Percentiles rank a stretch among this genome's conserved stretches.
These are phyloP conservation scores for Moxostoma hubbsi DNA, from an alignment of 2,797 vertebrate species.

Conservation along the genomic window DNA sequence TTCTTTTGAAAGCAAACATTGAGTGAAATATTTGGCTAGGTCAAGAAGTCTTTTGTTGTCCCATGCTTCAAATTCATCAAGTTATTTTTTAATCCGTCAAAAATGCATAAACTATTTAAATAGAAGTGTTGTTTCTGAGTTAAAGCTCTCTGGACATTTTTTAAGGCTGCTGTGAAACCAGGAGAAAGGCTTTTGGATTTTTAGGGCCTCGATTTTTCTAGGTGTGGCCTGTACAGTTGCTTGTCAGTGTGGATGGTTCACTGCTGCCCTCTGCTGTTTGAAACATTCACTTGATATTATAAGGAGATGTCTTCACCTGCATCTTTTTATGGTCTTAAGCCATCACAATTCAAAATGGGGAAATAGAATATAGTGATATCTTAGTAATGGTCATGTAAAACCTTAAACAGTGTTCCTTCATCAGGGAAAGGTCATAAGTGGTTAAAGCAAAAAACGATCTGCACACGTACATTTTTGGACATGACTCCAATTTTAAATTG, in stretches of 20 bases:
- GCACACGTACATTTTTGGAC: too few relatives aligned
- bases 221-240: constrained; percentile 35
- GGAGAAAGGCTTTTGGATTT: constrained; percentile 32
- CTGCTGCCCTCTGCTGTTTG: constrained; percentile 47
- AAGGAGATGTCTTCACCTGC: background rate
- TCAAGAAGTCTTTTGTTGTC: background rate
- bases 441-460: too few relatives aligned
- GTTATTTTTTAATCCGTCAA: background rate
- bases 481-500: too few relatives aligned
- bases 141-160: background rate
- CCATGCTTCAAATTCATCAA: too few relatives aligned
- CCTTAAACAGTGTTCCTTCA: too few relatives aligned
- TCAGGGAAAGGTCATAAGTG: too few relatives aligned
- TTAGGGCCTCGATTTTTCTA: constrained; percentile 32
- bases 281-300: background rate
- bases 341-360: background rate
- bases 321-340: background rate
- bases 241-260: background rate
- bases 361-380: background rate
- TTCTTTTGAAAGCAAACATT: background rate
- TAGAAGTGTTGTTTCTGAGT: constrained; percentile 1
- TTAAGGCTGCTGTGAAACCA: constrained; percentile 16
- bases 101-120: background rate
- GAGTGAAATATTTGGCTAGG: too few relatives aligned
- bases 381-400: background rate